Conservation (phyloP, 2,113 vertebrate species). For the Xiphophorus couchianus region DNA sequence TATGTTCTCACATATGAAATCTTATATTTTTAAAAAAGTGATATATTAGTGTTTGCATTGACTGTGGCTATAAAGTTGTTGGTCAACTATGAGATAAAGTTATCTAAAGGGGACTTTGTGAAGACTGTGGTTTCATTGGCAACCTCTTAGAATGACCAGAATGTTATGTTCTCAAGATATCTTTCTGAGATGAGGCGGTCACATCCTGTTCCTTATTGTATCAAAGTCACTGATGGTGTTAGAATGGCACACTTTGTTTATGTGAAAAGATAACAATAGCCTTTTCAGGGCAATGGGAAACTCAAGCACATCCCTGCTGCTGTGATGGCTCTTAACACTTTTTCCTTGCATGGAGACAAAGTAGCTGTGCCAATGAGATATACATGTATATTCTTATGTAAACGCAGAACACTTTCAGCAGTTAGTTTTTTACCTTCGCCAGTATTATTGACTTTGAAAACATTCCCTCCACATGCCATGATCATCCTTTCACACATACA, state of each 20-base stretch:
- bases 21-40: neutral
- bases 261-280: neutral
- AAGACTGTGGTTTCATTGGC: neutral
- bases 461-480: neutral
- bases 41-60: no score
- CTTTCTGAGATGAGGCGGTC: neutral
- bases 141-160: neutral
- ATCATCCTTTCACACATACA: neutral
- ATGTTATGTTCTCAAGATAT: neutral
- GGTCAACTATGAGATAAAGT: neutral
- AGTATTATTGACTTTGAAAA: neutral
- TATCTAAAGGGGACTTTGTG: neutral
- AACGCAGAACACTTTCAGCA: constrained; percentile 43
- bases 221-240: neutral
- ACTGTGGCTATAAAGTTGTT: neutral
- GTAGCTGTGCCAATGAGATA: constrained; percentile 14
- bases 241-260: neutral
- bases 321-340: constrained; percentile 19
- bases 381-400: constrained; percentile 50
- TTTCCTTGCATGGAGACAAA: neutral
- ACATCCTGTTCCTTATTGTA: neutral
- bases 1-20: neutral
- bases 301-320: neutral
- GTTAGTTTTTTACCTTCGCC: no score
- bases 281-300: neutral